Conservation (phyloP, 2,888 invertebrate genomes). For the Pocota personata region DNA sequence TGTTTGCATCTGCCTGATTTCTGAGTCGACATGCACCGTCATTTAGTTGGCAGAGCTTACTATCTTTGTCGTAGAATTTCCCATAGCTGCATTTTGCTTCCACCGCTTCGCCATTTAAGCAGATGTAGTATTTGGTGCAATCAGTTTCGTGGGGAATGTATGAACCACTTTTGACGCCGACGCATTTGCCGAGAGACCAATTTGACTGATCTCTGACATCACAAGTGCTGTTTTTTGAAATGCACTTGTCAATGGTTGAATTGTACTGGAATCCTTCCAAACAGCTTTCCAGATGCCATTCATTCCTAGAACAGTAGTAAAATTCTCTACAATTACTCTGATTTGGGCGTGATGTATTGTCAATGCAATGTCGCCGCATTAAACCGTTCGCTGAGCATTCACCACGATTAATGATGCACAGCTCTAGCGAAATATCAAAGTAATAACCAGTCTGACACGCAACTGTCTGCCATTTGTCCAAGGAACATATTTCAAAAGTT, state of each 20-base stretch:
- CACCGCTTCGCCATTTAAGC: conserved; percentile 71
- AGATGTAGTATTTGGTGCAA: conserved; percentile 78
- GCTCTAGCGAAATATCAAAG: conserved; percentile 72
- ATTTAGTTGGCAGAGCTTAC: conserved; percentile 77
- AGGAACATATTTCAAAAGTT: conserved; percentile 71
- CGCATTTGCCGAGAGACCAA: conserved; percentile 60
- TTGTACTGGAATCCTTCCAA: conserved; percentile 77
- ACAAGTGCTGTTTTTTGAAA: conserved; percentile 11
- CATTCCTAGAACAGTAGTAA: conserved; percentile 77
- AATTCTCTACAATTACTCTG: conserved; percentile 76
- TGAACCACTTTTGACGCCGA: conserved; percentile 74
- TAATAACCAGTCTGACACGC: conserved; percentile 59
- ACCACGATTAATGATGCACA: conserved; percentile 74
- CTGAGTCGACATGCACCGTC: conserved; percentile 76
- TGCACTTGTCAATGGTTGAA: conserved; percentile 65
- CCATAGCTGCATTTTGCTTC: conserved; percentile 76
- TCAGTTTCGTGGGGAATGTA: conserved; percentile 76
- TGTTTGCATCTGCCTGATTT: conserved; percentile 70
- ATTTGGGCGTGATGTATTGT: conserved; percentile 71
- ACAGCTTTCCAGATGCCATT: conserved; percentile 78
- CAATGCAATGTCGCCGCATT: conserved; percentile 75
- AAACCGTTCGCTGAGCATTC: conserved; percentile 77
- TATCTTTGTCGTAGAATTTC: conserved; percentile 76
- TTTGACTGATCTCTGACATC: not conserved
- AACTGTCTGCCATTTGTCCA: conserved; percentile 73